Percentiles rank a stretch among this genome's conserved stretches.
These are phyloP conservation scores for Cardinalis cardinalis DNA, from an alignment of 2,113 vertebrate genomes.

Conservation along the genomic window DNA sequence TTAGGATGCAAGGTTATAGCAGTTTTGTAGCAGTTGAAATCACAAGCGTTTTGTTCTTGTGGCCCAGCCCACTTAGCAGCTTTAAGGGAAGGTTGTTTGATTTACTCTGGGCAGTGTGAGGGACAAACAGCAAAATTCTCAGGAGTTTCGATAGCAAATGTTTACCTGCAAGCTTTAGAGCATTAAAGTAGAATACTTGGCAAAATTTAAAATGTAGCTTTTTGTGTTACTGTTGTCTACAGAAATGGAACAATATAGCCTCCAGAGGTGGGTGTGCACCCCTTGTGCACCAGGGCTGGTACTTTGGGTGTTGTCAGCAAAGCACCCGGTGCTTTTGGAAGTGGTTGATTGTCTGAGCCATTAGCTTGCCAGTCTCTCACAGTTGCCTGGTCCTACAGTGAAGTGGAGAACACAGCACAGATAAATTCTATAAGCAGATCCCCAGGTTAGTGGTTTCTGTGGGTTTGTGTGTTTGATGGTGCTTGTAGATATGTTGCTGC, in stretches of 20 bases:
- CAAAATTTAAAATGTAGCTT: not conserved
- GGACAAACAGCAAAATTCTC: not conserved
- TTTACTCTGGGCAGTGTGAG: fast-evolving
- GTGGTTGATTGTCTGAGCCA: not conserved
- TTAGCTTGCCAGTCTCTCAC: not conserved
- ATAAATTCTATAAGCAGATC: not conserved
- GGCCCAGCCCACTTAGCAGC: fast-evolving
- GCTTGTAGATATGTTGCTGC: not conserved
- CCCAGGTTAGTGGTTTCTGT: not conserved
- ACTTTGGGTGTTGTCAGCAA: not conserved
- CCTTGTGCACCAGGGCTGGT: not conserved
- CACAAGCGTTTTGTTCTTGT: not conserved
- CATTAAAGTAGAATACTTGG: not conserved
- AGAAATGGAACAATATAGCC: not conserved
- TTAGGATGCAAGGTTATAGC: not conserved
- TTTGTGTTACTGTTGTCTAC: not conserved
- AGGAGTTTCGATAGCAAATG: not conserved
- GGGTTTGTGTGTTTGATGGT: not conserved
- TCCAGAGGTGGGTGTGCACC: not conserved
- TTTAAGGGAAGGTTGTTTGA: no score
- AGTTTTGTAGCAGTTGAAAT: not conserved
- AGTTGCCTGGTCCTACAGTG: not conserved
- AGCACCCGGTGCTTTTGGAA: fast-evolving
- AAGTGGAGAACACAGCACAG: not conserved
- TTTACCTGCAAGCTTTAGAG: not conserved